These are phyloP conservation scores for Drosophila watanabei DNA, from an alignment of 1,140 invertebrate species.

Conservation along the genomic window DNA sequence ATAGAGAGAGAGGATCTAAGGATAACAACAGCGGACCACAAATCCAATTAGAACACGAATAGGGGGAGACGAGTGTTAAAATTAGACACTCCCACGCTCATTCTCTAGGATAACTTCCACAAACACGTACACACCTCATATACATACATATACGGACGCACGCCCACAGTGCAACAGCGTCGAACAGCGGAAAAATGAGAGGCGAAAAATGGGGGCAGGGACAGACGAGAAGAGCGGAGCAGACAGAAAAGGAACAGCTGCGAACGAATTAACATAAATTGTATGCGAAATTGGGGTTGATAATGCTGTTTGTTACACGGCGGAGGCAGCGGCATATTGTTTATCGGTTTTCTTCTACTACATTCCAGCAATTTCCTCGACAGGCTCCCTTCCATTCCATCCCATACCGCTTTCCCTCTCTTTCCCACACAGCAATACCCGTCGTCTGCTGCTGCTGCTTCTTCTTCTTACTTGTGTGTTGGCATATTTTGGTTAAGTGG, in stretches of 20 bases:
- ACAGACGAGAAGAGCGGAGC: constrained; percentile 39
- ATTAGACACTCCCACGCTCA: constrained; percentile 61
- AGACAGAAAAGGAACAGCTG: constrained; percentile 48
- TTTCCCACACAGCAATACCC: constrained; percentile 28
- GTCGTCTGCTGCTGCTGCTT: constrained; percentile 8
- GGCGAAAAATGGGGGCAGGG: constrained; percentile 51
- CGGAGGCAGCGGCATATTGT: constrained; percentile 56
- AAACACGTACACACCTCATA: constrained; percentile 28
- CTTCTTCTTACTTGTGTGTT: constrained; percentile 54
- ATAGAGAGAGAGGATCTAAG: constrained; percentile 27
- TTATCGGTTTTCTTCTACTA: constrained; percentile 56
- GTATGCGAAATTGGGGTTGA: constrained; percentile 54
- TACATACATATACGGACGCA: constrained; percentile 24
- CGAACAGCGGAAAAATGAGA: constrained; percentile 28
- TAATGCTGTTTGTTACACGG: constrained; percentile 52
- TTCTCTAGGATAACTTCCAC: constrained; percentile 69
- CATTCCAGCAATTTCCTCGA: constrained; percentile 69
- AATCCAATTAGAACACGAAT: constrained; percentile 44
- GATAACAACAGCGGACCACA: constrained; percentile 28
- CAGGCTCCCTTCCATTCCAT: constrained; percentile 28
- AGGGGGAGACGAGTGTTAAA: constrained; percentile 58
- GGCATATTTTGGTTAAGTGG: constrained; percentile 53
- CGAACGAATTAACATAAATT: constrained; percentile 59
- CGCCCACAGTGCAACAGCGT: constrained; percentile 71
- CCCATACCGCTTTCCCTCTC: constrained; percentile 22